Evolutionary conservation across 2,113 vertebrate species (phyloP), one percentile per base, ranked within the genome.

Genomic region (Tonatia bakeri): DNA sequence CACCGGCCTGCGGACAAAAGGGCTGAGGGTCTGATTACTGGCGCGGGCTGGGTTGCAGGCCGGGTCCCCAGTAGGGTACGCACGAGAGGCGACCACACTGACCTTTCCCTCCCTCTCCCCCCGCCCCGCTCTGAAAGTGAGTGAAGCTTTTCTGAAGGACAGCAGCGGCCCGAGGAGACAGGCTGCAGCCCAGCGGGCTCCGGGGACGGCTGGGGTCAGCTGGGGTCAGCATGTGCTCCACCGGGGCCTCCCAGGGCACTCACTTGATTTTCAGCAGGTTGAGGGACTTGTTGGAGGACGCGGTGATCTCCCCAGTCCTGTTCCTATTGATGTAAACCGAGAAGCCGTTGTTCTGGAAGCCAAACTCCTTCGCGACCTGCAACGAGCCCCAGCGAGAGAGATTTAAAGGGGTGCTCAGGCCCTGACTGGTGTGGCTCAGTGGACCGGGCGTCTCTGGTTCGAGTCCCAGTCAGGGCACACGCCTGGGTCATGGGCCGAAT

Each of bases 331-430:
- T 98, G 98, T 99, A 99, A 94, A 99, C 97, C 0, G 99, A 99
- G 97, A 99, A 99, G 5, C 99, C 99, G 31, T 99, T 99, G 94
- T 99, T 99, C 94, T 98, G 99, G 98, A 99, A 99, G 8, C 99
- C 99, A 98, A 99, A 99, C 73, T 99, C 99, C 98, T 99, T 99
- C 43, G 98, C 99, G 47, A 99, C 99, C 99, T 99, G 98, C 0
- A 95, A 93, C 72, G 92, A 96, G 69, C 38, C 67, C 95, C 61
- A 45, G 85, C 15, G 75, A 95, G 17, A 95, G 47, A 90, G 43
- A 67, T 24, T 88, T 47, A 77, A 20, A 64, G 2, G 54, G 24
- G 75, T 7, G 65, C 9, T 4, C 24, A 59, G 56, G 56, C 56
- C 56, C 54, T 3, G 56, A 59, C 56, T 26, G 22, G 20, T 3